A percentile compares a stretch with the other conserved stretches of the same genome.
These are phyloP conservation scores for Amazona vittata DNA, from an alignment of 2,113 vertebrate species.

Conservation along the genomic window DNA sequence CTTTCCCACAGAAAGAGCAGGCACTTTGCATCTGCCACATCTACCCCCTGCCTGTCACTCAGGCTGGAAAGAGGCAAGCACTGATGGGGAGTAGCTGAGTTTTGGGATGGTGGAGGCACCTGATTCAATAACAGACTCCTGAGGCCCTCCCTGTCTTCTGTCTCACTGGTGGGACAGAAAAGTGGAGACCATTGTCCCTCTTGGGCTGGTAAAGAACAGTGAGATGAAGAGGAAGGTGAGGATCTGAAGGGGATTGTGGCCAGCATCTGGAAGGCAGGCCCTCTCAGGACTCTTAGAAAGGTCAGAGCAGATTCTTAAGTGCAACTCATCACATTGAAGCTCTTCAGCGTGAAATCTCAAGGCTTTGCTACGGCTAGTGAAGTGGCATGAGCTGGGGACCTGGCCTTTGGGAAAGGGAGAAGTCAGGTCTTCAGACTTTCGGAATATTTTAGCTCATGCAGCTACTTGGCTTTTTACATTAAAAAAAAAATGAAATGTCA, in stretches of 20 bases:
- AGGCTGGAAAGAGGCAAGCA: not conserved
- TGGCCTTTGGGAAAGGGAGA: not conserved
- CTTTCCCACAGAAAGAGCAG: not conserved
- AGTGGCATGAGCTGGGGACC: not conserved
- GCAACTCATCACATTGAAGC: not conserved
- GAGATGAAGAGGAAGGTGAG: not conserved
- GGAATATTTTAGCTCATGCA: not conserved
- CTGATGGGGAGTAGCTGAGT: not conserved
- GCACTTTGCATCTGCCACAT: not conserved
- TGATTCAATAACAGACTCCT: not conserved
- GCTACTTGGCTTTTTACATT: not conserved
- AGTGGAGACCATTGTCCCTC: rapidly evolving
- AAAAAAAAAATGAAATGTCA: not conserved
- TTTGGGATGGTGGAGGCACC: not conserved
- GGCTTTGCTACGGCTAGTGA: not conserved
- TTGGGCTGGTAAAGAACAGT: not conserved
- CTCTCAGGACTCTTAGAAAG: not conserved
- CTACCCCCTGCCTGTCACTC: not conserved
- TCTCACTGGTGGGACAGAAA: not conserved
- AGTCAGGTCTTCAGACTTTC: not conserved
- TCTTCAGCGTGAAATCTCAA: not conserved
- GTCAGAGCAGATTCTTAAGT: not conserved
- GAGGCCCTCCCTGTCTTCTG: not conserved
- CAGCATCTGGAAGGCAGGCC: not conserved
- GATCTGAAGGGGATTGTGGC: not conserved